Base-by-base conservation (phyloP, 2,888 invertebrate genomes). In the Tipula vernalis region DNA sequence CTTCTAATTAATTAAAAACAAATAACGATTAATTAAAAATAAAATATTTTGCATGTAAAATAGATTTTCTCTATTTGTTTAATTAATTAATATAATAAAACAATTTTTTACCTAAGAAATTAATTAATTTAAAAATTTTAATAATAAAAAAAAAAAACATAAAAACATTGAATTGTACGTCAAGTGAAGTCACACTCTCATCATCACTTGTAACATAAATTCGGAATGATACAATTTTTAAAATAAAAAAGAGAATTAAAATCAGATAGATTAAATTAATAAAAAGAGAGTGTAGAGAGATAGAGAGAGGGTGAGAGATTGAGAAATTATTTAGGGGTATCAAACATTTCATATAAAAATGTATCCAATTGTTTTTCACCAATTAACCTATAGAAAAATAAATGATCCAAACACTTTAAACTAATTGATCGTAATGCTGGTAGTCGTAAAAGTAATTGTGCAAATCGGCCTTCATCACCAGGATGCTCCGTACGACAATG, bases 381-480 rank as follows among this genome's bases (percentile, higher is more conserved):
- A 89, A 98, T 96, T 88, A 98, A 94, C 90, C 97, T 96, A 93
- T 97, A 98, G 94, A 97, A 98, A 93, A 98, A 98, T 88, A 98
- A 94, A 92, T 98, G 97, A 92, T 99, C 98, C 90, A 97, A 94
- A 92, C 98, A 98, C 92, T 98, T 98, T 86, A 99, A 94, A 87
- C 97, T 97, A 90, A 98, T 98, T 88, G 97, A 97, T 87, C 98
- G 94, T 85, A 98, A 93, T 36, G 98, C 96, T 5, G 98, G 98
- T 90, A 98, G 93, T 88, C 98, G 95, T 87, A 98, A 92, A 87
- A 99, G 93, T 12, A 99, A 93, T 91, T 99, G 98, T 51, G 99
- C 99, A 92, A 99, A 99, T 86, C 99, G 94, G 5, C 98, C 98
- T 71, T 98, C 96, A 90, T 99, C 99, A 39, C 96, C 95, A 41